These are phyloP conservation scores for Epizoanthus rinbou DNA, from an alignment of 92 coral and sea anemone species.

Conservation along the genomic window DNA sequence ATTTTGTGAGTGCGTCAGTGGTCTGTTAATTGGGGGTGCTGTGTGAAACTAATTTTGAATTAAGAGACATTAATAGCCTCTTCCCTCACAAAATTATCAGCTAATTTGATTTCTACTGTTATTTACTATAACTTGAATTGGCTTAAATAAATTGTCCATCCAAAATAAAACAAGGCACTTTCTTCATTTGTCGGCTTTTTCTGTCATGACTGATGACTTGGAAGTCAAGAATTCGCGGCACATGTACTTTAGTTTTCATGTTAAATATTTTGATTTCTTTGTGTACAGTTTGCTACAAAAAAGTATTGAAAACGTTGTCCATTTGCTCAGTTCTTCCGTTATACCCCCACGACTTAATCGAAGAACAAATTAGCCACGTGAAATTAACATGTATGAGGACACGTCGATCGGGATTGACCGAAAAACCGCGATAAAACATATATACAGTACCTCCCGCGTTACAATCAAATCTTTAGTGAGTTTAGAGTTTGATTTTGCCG, in stretches of 20 bases:
- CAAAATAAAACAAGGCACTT: neutral
- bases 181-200: constrained; percentile 13
- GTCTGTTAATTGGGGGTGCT: neutral
- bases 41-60: neutral
- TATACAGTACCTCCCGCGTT: constrained; percentile 30
- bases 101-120: neutral
- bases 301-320: neutral
- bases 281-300: neutral
- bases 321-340: neutral
- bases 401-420: neutral
- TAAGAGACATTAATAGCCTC: constrained; percentile 2
- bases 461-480: neutral
- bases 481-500: constrained; percentile 26
- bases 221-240: neutral
- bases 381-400: neutral
- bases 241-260: neutral
- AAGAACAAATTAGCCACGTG: constrained; percentile 16
- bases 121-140: constrained; percentile 5
- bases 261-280: neutral
- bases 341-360: constrained; percentile 19
- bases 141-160: constrained; percentile 10
- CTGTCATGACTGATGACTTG: neutral
- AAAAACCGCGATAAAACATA: constrained; percentile 20
- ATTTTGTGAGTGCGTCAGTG: neutral
- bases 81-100: constrained; percentile 13